Evolutionary conservation across 2,888 invertebrate species (phyloP).

Genomic region (Gymnosoma rotundatum): DNA sequence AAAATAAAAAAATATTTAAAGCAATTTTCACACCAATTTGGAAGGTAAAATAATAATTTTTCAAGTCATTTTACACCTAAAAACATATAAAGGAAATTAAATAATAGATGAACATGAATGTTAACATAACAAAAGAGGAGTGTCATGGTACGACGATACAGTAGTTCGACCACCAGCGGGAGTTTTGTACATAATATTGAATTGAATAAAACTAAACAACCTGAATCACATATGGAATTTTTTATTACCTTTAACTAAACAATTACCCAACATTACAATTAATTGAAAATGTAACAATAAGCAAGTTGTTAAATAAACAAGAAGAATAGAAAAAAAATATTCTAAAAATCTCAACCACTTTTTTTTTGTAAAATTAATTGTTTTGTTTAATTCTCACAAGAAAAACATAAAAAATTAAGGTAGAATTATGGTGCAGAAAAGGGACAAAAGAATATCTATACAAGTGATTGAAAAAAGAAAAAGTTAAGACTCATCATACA

Average conservation of each 20-base stretch:
- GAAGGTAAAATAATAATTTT: conserved; percentile 32
- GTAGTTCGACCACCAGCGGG: conserved; percentile 62
- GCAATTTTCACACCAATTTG: conserved; percentile 48
- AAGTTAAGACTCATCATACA: conserved; percentile 26
- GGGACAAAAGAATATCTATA: not conserved
- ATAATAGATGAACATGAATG: conserved; percentile 45
- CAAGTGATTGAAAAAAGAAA: not conserved
- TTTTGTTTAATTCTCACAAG: conserved; percentile 54
- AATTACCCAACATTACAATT: conserved; percentile 49
- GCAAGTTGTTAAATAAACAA: conserved; percentile 39
- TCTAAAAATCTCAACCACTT: conserved; percentile 42
- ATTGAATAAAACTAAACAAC: conserved; percentile 1
- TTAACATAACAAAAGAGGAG: conserved; percentile 32
- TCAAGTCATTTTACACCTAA: conserved; percentile 60
- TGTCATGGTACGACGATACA: not conserved
- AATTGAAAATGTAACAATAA: conserved; percentile 55
- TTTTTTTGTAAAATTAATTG: conserved; percentile 38
- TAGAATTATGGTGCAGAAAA: conserved; percentile 33
- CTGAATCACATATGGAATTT: conserved; percentile 46
- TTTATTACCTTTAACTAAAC: conserved; percentile 39
- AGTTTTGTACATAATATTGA: conserved; percentile 34
- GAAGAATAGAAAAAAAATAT: conserved; percentile 20
- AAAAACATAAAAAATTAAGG: conserved; percentile 52
- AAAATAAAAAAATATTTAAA: not conserved
- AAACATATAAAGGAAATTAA: conserved; percentile 3